Conservation (phyloP, 1,140 invertebrate genomes). For the Pseudomyrmex concolor region DNA sequence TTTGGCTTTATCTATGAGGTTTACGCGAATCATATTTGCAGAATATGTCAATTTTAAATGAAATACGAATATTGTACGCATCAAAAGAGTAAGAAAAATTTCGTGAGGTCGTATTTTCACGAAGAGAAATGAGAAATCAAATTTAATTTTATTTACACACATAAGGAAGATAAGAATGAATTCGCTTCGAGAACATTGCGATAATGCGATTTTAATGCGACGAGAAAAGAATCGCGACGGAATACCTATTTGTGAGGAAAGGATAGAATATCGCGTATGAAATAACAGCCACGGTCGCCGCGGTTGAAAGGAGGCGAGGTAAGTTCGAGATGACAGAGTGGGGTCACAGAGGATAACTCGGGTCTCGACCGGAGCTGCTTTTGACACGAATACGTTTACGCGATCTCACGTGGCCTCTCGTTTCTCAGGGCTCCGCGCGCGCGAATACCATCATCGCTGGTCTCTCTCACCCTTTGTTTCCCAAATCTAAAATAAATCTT, state of each 20-base stretch:
- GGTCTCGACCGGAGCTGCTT: slow-evolving; percentile 81
- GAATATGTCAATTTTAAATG: neutral
- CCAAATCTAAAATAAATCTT: neutral
- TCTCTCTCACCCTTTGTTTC: neutral
- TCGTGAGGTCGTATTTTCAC: neutral
- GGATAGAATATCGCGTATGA: slow-evolving; percentile 51
- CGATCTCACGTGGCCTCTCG: slow-evolving; percentile 77
- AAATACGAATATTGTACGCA: neutral
- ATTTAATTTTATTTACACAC: neutral
- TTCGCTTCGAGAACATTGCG: slow-evolving; percentile 64
- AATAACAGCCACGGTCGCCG: slow-evolving; percentile 55
- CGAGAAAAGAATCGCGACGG: neutral
- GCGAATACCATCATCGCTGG: neutral
- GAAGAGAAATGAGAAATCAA: neutral
- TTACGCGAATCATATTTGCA: neutral
- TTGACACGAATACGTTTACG: slow-evolving; percentile 83
- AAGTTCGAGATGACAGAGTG: slow-evolving; percentile 82
- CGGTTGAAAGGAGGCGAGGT: slow-evolving; percentile 72
- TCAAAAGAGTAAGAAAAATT: neutral
- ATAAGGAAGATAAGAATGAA: neutral
- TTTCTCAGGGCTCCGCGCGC: slow-evolving; percentile 70
- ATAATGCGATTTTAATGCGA: slow-evolving; percentile 54
- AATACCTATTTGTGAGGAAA: slow-evolving; percentile 13
- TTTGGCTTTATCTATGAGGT: neutral
- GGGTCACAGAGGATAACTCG: slow-evolving; percentile 83